Conservation (phyloP, 92 coral and sea anemone species). For the Blastomussa wellsi region DNA sequence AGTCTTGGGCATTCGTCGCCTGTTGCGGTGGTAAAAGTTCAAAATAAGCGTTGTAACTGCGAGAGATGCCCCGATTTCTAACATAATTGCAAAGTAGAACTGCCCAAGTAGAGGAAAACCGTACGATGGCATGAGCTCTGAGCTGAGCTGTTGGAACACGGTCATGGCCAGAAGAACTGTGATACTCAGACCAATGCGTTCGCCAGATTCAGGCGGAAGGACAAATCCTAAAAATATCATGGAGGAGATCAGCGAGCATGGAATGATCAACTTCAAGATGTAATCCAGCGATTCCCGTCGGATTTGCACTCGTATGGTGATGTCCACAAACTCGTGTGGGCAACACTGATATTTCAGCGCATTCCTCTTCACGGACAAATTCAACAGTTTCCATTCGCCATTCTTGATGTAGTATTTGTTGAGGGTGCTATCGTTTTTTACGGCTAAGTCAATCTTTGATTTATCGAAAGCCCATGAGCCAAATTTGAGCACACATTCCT, state of each 20-base stretch:
- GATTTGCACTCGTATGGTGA: constrained; percentile 41
- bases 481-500: constrained; percentile 58
- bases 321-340: constrained; percentile 51
- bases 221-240: constrained; percentile 70
- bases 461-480: constrained; percentile 67
- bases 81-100: constrained; percentile 64
- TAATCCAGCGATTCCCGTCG: constrained; percentile 63
- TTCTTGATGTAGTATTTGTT: constrained; percentile 55
- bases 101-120: constrained; percentile 67
- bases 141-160: constrained; percentile 64
- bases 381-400: constrained; percentile 62
- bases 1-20: constrained; percentile 62
- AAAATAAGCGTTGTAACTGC: constrained; percentile 60
- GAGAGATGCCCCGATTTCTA: constrained; percentile 60
- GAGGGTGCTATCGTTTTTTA: constrained; percentile 6
- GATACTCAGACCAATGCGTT: constrained; percentile 63
- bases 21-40: constrained; percentile 65
- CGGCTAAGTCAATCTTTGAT: constrained; percentile 51
- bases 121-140: constrained; percentile 65
- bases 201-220: constrained; percentile 70
- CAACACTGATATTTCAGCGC: constrained; percentile 50
- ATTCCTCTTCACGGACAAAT: constrained; percentile 44
- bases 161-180: constrained; percentile 70
- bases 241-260: constrained; percentile 67
- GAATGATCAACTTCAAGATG: constrained; percentile 60